phyloP scores from a whole-genome alignment of 1,140 invertebrate species.

The Drosophila asahinai region DNA sequence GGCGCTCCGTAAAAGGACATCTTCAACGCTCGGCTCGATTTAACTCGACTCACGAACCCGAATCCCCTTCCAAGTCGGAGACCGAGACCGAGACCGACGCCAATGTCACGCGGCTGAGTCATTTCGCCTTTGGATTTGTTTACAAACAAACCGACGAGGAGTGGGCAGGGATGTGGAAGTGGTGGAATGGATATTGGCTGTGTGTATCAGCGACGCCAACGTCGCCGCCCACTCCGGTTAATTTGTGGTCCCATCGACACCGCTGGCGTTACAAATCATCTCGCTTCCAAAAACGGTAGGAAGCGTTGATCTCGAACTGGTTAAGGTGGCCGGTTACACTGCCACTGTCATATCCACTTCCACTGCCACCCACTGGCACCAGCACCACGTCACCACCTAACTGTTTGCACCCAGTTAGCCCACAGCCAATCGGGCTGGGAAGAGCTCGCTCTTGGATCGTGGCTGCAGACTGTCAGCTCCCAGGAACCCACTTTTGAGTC shows the following conservation, averaged over 20 bases:
- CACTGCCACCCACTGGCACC: neutral
- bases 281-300: slow-evolving; percentile 64
- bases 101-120: slow-evolving; percentile 64
- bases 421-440: slow-evolving; percentile 1
- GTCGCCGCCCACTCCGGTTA: slow-evolving; percentile 27
- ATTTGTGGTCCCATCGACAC: slow-evolving; percentile 20
- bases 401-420: slow-evolving; percentile 7
- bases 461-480: slow-evolving; percentile 7
- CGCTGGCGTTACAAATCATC: slow-evolving; percentile 17
- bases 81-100: neutral
- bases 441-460: slow-evolving; percentile 5
- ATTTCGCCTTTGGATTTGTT: slow-evolving; percentile 64
- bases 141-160: slow-evolving; percentile 68
- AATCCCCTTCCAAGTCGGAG: slow-evolving; percentile 21
- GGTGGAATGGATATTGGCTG: slow-evolving; percentile 11
- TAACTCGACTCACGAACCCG: slow-evolving; percentile 9
- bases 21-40: slow-evolving; percentile 11
- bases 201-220: slow-evolving; percentile 30
- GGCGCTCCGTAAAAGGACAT: slow-evolving; percentile 39
- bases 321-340: slow-evolving; percentile 43
- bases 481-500: slow-evolving; percentile 24
- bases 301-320: slow-evolving; percentile 56
- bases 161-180: slow-evolving; percentile 15
- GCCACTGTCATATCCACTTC: slow-evolving; percentile 28
- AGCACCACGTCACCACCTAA: slow-evolving; percentile 12